Conservation (phyloP, 2,888 invertebrate species). For the Drosophila lacicola region DNA sequence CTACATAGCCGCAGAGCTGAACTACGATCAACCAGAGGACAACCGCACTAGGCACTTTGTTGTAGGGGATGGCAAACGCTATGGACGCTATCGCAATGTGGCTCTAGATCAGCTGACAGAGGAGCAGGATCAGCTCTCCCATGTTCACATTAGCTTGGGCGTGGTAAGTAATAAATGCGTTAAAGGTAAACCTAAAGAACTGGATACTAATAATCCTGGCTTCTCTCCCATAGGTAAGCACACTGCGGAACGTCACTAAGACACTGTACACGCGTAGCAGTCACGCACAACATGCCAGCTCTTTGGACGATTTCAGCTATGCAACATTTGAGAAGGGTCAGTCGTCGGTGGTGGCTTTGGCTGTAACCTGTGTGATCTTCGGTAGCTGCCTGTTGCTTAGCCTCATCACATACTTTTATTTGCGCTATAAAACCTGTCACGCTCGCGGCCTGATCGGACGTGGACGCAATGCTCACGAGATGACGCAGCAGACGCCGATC, state of each 20-base stretch:
- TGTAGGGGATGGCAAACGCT: conserved; percentile 91
- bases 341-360: conserved; percentile 84
- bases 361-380: conserved; percentile 90
- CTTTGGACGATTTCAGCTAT: conserved; percentile 76
- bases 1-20: conserved; percentile 93
- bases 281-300: conserved; percentile 84
- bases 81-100: conserved; percentile 92
- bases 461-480: conserved; percentile 87
- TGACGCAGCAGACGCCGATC: conserved; percentile 92
- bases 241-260: conserved; percentile 88
- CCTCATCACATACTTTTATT: conserved; percentile 86
- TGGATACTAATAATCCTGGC: not conserved
- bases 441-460: conserved; percentile 66
- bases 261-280: conserved; percentile 88
- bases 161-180: conserved; percentile 86
- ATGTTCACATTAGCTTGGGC: conserved; percentile 90
- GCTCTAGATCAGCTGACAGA: conserved; percentile 86
- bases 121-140: conserved; percentile 85
- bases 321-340: conserved; percentile 81
- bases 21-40: conserved; percentile 86
- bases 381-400: conserved; percentile 87
- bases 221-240: conserved; percentile 75
- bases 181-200: not conserved
- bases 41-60: conserved; percentile 89
- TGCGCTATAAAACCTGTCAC: conserved; percentile 85